A percentile compares a stretch with the other conserved stretches of the same genome.
Conservation (phyloP, 2,888 invertebrate species). For the Coelogynopora nodosa region DNA sequence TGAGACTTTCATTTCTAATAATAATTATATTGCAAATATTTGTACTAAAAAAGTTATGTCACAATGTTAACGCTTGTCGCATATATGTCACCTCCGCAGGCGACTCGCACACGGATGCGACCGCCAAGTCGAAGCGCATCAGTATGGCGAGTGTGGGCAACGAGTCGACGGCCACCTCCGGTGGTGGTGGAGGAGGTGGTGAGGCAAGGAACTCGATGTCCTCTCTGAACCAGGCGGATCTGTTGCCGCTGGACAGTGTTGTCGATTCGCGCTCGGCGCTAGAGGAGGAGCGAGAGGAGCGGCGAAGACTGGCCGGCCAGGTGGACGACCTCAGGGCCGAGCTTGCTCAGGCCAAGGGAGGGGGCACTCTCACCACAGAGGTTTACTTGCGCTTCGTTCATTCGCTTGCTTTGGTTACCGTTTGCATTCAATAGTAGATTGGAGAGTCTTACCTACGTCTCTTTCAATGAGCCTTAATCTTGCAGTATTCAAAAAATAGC, state of each 20-base stretch:
- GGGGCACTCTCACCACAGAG: no score
- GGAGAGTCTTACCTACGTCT: no score
- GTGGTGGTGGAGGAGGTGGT: background rate
- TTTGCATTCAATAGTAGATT: no score
- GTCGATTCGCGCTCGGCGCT: background rate
- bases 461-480: no score
- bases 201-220: background rate
- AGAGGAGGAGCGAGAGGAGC: conserved; percentile 11
- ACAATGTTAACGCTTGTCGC: no score
- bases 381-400: no score
- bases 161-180: background rate
- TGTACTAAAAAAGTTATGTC: no score
- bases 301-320: background rate
- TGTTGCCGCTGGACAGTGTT: background rate
- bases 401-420: no score
- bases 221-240: conserved; percentile 19
- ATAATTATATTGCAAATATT: no score
- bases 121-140: background rate
- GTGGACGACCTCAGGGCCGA: conserved; percentile 5
- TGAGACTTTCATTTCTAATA: no score
- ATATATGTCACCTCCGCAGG: no score
- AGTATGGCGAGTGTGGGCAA: conserved; percentile 1
- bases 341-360: background rate
- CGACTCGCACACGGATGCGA: background rate
- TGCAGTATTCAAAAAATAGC: no score